Conservation (phyloP, 2,888 invertebrate species). For the Diarsia mendica region DNA sequence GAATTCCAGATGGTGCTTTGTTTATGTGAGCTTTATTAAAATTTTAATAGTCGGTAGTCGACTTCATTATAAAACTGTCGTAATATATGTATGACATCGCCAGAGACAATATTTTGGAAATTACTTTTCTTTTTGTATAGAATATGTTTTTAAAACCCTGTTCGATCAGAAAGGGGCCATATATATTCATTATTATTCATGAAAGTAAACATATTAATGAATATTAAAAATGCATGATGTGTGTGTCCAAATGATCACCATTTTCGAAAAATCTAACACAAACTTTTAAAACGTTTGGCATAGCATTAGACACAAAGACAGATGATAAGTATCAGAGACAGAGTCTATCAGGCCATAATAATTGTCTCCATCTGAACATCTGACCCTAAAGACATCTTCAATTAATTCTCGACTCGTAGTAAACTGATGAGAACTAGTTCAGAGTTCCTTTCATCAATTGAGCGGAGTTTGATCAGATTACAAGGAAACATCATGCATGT, state of each 20-base stretch:
- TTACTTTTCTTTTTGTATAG: not conserved
- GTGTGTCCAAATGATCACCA: too few species aligned
- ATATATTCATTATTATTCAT: too few species aligned
- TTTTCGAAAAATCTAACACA: too few species aligned
- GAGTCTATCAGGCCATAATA: not conserved
- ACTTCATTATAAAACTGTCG: not conserved
- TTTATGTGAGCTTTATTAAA: not conserved
- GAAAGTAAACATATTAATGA: too few species aligned
- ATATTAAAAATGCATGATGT: too few species aligned
- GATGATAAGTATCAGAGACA: not conserved
- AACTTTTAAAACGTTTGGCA: too few species aligned
- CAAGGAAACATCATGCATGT: not conserved
- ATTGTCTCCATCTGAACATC: not conserved
- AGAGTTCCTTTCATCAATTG: constrained; percentile 1
- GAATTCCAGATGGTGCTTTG: constrained; percentile 9
- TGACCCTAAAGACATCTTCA: constrained; percentile 1
- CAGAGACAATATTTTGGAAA: not conserved
- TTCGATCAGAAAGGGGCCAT: too few species aligned
- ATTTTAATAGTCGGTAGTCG: too few species aligned
- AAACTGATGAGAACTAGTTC: constrained; percentile 11
- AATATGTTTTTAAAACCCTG: too few species aligned
- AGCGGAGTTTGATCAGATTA: not conserved
- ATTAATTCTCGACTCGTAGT: not conserved
- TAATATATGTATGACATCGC: not conserved
- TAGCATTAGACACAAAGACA: not conserved